Evolutionary conservation across 2,888 invertebrate species (phyloP).

Genomic region (Nemotelus pantherinus): DNA sequence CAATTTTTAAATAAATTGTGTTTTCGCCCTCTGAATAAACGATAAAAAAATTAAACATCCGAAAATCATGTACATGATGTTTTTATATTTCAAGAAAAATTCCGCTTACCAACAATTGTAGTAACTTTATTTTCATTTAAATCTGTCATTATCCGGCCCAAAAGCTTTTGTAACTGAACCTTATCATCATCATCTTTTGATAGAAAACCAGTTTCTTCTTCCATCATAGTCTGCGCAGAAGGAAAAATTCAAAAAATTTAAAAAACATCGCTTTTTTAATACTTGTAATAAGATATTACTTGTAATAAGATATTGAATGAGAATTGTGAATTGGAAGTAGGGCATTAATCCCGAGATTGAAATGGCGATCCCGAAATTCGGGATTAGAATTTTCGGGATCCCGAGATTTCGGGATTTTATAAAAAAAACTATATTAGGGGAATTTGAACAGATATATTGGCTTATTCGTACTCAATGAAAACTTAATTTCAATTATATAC

Average conservation of each 20-base stretch:
- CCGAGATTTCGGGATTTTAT: too few relatives aligned
- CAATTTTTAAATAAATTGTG: constrained; percentile 89
- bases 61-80: neutral
- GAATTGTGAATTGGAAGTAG: too few relatives aligned
- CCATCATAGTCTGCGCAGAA: constrained; percentile 75
- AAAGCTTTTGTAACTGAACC: constrained; percentile 75
- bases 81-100: neutral
- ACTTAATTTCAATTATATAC: too few relatives aligned
- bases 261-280: neutral
- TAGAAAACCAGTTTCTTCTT: constrained; percentile 86
- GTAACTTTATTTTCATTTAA: constrained; percentile 83
- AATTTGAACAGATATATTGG: too few relatives aligned
- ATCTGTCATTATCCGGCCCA: constrained; percentile 82
- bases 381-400: too few relatives aligned
- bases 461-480: too few relatives aligned
- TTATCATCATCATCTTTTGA: constrained; percentile 75
- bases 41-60: constrained; percentile 16
- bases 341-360: too few relatives aligned
- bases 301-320: too few relatives aligned
- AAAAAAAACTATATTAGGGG: too few relatives aligned
- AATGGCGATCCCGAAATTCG: too few relatives aligned
- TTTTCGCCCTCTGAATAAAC: constrained; percentile 78
- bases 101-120: constrained; percentile 73
- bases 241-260: neutral
- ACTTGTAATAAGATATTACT: neutral